These are phyloP conservation scores for Scopus umbretta DNA, from an alignment of 2,113 vertebrate genomes.

Conservation along the genomic window DNA sequence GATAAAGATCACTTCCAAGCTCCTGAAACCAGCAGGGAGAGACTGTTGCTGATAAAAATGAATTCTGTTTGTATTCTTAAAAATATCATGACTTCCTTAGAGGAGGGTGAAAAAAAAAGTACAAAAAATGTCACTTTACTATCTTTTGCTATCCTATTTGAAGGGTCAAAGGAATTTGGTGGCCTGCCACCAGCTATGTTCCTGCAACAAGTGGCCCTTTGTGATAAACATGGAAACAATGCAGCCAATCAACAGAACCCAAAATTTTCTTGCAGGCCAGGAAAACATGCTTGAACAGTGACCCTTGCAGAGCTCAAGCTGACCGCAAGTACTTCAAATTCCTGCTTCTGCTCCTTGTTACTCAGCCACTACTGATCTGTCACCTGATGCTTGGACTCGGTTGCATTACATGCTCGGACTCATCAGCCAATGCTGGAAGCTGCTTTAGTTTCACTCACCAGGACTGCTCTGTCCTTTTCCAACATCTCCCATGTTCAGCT, in stretches of 20 bases:
- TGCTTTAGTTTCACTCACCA: not conserved
- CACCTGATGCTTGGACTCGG: not conserved
- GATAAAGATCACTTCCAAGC: not conserved
- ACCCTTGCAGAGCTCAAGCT: not conserved
- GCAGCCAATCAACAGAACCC: not conserved
- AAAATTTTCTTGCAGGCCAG: not conserved
- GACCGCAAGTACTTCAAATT: not conserved
- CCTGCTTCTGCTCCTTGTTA: not conserved
- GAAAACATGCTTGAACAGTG: not conserved
- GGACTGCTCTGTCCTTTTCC: not conserved
- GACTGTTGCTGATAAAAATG: not conserved
- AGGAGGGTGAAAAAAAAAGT: not conserved
- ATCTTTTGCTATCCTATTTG: not conserved
- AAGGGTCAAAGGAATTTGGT: not conserved
- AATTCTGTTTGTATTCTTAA: not conserved
- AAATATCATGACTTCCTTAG: not conserved
- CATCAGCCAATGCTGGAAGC: not conserved
- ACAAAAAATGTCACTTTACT: not conserved
- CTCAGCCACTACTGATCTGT: not conserved
- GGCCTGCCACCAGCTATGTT: not conserved
- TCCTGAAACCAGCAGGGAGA: not conserved
- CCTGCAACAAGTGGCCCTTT: not conserved
- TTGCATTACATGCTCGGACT: accelerated
- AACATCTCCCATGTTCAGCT: too few species aligned
- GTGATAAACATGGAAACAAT: not conserved